phyloP scores from a whole-genome alignment of 2,113 vertebrate genomes.

The Sisor rabdophorus region DNA sequence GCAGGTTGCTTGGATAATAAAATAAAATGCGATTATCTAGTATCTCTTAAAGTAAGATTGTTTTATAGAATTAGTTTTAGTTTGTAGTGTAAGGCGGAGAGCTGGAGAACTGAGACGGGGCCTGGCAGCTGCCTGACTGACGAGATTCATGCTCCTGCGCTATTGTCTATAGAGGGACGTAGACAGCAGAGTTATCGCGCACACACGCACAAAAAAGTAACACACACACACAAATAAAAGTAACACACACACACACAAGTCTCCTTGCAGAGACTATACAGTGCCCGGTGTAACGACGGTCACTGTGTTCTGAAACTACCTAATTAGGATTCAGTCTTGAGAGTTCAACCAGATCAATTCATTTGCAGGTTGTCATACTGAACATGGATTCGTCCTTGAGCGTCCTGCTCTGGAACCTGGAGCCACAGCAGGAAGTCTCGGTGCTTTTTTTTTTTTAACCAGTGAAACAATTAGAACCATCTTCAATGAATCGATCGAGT shows the following conservation, averaged over 20 bases:
- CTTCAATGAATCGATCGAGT: not conserved
- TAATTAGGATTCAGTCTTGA: not conserved
- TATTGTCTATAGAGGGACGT: conserved; percentile 92
- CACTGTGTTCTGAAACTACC: conserved; percentile 11
- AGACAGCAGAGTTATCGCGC: conserved; percentile 76
- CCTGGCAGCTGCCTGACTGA: conserved; percentile 64
- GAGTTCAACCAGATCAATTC: not conserved
- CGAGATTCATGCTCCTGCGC: conserved; percentile 79
- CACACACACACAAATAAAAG: conserved; percentile 48
- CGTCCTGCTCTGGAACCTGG: conserved; percentile 18
- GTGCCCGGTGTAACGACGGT: conserved; percentile 46
- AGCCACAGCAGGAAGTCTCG: not conserved
- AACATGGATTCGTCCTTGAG: conserved; percentile 6
- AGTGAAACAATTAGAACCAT: conserved; percentile 66
- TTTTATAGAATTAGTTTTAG: not conserved
- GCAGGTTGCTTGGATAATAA: not conserved
- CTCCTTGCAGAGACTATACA: conserved; percentile 45
- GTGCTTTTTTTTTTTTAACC: conserved; percentile 16
- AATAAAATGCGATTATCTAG: not conserved
- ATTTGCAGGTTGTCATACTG: not conserved
- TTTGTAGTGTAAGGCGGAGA: conserved; percentile 23
- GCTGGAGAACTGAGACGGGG: conserved; percentile 52
- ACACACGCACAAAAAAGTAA: conserved; percentile 52
- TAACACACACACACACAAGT: conserved; percentile 43
- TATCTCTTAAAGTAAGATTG: not conserved